Conservation (phyloP, 2,113 vertebrate genomes). For the Prolemur simus region DNA sequence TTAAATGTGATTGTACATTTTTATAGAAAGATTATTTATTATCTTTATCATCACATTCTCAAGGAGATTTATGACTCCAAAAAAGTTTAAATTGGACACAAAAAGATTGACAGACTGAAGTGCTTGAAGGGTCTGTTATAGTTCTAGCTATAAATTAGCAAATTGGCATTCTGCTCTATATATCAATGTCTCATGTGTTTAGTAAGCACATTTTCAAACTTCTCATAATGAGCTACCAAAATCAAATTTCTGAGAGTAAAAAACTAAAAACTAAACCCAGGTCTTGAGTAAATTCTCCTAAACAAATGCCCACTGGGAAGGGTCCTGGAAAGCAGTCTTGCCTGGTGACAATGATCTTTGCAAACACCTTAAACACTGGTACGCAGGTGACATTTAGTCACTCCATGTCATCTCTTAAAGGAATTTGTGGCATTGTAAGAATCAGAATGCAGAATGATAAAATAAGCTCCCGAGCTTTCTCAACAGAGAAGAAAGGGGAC, state of each 20-base stretch:
- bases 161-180: not conserved
- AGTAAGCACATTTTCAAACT: not conserved
- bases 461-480: not conserved
- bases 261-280: not conserved
- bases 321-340: not conserved
- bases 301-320: not conserved
- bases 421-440: not conserved
- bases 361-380: not conserved
- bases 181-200: not conserved
- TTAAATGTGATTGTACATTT: slow-evolving; percentile 3
- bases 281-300: not conserved
- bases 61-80: not conserved
- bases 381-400: not conserved
- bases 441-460: not conserved
- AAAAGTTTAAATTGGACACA: not conserved
- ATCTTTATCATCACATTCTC: not conserved
- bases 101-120: not conserved
- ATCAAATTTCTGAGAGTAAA: not conserved
- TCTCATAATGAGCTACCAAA: not conserved
- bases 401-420: not conserved
- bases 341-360: not conserved
- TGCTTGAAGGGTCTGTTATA: not conserved
- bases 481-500: not conserved
- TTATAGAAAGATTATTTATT: slow-evolving; percentile 5
- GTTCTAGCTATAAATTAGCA: not conserved